These are phyloP conservation scores for Xiphydria camelus DNA, from an alignment of 2,888 invertebrate species.

Conservation along the genomic window DNA sequence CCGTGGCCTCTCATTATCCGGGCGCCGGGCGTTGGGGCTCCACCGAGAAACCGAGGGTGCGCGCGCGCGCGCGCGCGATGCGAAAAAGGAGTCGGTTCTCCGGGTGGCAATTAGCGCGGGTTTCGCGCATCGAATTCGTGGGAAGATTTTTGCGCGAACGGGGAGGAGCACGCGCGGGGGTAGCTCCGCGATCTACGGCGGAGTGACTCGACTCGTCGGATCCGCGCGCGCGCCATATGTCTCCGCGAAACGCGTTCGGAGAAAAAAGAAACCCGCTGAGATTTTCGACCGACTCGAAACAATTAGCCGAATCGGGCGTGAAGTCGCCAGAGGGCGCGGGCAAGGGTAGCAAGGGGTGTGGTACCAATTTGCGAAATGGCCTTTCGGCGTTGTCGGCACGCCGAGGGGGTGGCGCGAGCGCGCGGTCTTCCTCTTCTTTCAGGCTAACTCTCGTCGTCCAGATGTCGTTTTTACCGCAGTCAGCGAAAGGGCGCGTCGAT, in stretches of 20 bases:
- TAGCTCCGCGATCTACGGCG: conserved; percentile 4
- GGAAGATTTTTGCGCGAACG: conserved; percentile 18
- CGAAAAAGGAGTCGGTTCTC: too few species aligned
- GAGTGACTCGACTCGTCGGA: conserved; percentile 14
- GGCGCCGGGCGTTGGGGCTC: too few species aligned
- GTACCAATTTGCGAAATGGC: conserved; percentile 46
- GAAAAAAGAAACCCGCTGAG: background rate
- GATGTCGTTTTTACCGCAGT: too few species aligned
- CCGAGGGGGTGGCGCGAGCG: background rate
- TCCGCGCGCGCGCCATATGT: conserved; percentile 30
- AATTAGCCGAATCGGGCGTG: conserved; percentile 43
- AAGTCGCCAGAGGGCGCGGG: conserved; percentile 30
- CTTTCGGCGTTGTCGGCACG: conserved; percentile 7
- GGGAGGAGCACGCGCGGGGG: conserved; percentile 27
- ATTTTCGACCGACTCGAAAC: conserved; percentile 17
- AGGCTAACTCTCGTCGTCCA: conserved; percentile 28
- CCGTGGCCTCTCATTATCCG: conserved; percentile 16
- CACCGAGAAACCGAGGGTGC: too few species aligned
- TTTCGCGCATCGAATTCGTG: conserved; percentile 29
- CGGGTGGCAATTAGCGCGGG: too few species aligned
- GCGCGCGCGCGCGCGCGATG: too few species aligned
- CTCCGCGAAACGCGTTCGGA: conserved; percentile 15
- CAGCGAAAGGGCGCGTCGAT: too few species aligned
- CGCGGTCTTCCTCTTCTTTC: background rate
- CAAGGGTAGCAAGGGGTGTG: conserved; percentile 42